Base-by-base conservation (phyloP, 1,140 invertebrate genomes). In the Leguminivora glycinivorella region DNA sequence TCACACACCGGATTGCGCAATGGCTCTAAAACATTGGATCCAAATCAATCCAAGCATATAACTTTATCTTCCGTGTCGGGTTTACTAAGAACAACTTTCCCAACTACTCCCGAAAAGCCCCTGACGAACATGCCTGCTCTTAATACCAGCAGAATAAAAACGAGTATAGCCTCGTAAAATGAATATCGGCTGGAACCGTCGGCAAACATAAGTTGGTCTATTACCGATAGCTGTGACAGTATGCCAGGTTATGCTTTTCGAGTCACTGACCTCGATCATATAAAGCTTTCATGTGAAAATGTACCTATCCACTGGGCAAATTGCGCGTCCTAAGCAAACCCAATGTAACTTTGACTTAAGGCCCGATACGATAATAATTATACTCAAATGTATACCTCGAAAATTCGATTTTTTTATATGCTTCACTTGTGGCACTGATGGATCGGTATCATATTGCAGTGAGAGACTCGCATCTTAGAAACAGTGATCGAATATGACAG, bases 41-140 rank as follows among this genome's bases (percentile, higher is more conserved):
- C 25, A 31, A 63, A 63, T 29, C 58, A 63, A 63, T 63, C 58
- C 58, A 29, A 63, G 58, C 58, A 63, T 63, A 63, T 63, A 63
- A 63, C 58, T 63, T 63, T 63, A 63, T 63, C 58, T 63, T 29
- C 24, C 58, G 17, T 63, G 25, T 63, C 58, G 58, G 58, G 25
- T 29, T 52, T 29, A 29, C 26, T 29, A 63, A 34, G 26, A 63
- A 63, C 58, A 63, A 34, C 0, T n/a, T 29, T 63, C 14, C 25
- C 25, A 9, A 0, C 9, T n/a, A 1, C 14, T 12, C 1, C 5
- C n/a, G 1, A 2, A 31, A 63, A 63, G 31, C n/a, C 14, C 25
- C 25, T 29, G 14, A 12, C 0, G 2, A 58, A 0, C 56, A 14
- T 58, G 6, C 12, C 19, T 26, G 4, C 12, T 29, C 24, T 60